phyloP scores from a whole-genome alignment of 2,797 vertebrate genomes.

The Rhabdophis nuchalis region DNA sequence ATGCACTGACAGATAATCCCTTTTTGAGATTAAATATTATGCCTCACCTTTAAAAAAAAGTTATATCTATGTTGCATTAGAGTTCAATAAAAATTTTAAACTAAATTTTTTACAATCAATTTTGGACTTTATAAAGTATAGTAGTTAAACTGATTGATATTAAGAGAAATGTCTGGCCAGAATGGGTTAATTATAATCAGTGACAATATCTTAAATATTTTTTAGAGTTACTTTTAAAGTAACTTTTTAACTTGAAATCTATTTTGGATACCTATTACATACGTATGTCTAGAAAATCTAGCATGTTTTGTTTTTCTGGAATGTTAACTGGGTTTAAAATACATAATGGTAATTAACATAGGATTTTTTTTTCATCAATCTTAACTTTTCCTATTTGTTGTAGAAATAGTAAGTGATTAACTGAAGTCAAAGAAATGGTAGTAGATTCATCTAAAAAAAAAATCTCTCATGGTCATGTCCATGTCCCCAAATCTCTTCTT shows the following conservation, averaged over 20 bases:
- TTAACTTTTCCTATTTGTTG: slow-evolving; percentile 4
- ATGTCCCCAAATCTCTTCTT: neutral
- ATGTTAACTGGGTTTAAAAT: neutral
- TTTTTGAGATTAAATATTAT: neutral
- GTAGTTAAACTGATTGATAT: slow-evolving; percentile 7
- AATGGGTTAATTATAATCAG: slow-evolving; percentile 38
- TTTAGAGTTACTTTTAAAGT: neutral
- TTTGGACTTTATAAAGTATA: slow-evolving; percentile 12
- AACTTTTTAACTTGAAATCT: neutral
- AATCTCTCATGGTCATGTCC: neutral
- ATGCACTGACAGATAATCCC: neutral
- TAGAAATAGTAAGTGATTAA: slow-evolving; percentile 18
- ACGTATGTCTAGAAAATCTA: neutral
- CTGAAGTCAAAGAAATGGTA: slow-evolving; percentile 16
- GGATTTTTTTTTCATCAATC: neutral
- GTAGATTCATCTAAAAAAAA: neutral
- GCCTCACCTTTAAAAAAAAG: neutral
- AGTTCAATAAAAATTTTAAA: no score
- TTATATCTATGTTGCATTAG: neutral
- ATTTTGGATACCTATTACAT: neutral
- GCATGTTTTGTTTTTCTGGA: neutral
- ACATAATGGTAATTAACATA: neutral
- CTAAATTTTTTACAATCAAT: slow-evolving; percentile 2
- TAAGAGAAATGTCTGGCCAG: slow-evolving; percentile 6
- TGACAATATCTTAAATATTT: neutral